Percentiles rank a stretch among this genome's conserved stretches.
These are phyloP conservation scores for Onychomys arenicola DNA, from an alignment of 2,797 vertebrate genomes.

Conservation along the genomic window DNA sequence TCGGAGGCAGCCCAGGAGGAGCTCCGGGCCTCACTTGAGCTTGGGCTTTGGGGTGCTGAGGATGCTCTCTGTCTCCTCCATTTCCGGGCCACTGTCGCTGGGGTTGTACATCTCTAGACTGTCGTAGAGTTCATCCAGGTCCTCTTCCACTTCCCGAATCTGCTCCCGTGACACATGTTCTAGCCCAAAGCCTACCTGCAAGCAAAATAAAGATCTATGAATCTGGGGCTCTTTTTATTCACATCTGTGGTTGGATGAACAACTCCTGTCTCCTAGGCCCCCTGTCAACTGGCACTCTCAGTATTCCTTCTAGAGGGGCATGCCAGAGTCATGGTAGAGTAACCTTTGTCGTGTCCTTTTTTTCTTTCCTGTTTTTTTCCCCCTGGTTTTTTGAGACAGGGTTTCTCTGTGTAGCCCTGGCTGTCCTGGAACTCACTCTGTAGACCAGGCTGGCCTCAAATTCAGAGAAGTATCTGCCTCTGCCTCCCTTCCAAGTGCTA, in stretches of 20 bases:
- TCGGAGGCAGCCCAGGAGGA: not conserved
- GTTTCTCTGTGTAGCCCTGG: not conserved
- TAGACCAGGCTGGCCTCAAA: not conserved
- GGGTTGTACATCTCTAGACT: slow-evolving; percentile 99
- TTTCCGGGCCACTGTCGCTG: slow-evolving; percentile 97
- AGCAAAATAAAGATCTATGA: not conserved
- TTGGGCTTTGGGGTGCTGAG: slow-evolving; percentile 98
- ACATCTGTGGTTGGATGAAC: not conserved
- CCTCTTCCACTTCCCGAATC: slow-evolving; percentile 97
- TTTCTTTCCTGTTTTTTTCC: not conserved
- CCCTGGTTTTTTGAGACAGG: not conserved
- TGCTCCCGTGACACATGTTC: slow-evolving; percentile 95
- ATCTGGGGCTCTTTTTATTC: not conserved
- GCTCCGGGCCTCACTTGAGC: slow-evolving; percentile 80
- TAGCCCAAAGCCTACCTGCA: slow-evolving; percentile 93
- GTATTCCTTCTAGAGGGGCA: not conserved
- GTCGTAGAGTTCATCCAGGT: slow-evolving; percentile 97
- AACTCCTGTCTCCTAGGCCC: not conserved
- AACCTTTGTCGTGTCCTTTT: not conserved
- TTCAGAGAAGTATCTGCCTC: not conserved
- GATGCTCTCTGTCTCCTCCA: slow-evolving; percentile 98
- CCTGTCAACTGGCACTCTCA: not conserved
- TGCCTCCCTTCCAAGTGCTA: not conserved
- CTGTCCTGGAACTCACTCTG: not conserved
- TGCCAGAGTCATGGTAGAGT: not conserved